A percentile compares a stretch with the other conserved stretches of the same genome.
Conservation (phyloP, 1,140 invertebrate genomes). For the Hycleus phaleratus region DNA sequence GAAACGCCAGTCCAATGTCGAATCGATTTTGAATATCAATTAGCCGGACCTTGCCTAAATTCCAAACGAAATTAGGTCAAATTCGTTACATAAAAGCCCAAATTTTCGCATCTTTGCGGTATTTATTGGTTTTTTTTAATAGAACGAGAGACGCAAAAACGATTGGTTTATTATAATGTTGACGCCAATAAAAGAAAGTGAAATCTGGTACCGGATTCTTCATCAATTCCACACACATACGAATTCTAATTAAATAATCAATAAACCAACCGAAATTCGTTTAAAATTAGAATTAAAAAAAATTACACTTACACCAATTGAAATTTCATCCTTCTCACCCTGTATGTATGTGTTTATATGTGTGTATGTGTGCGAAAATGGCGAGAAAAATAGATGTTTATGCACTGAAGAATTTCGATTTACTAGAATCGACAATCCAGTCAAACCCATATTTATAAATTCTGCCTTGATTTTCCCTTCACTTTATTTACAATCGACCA, state of each 20-base stretch:
- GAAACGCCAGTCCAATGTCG: no score
- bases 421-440: conserved; percentile 20
- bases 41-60: background rate
- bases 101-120: background rate
- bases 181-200: background rate
- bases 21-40: background rate
- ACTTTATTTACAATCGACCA: conserved; percentile 21
- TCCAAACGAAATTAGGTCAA: background rate
- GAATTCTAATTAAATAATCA: background rate
- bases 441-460: conserved; percentile 27
- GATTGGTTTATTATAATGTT: no score
- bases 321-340: conserved; percentile 6
- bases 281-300: background rate
- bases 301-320: background rate
- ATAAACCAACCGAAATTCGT: background rate
- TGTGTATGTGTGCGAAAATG: background rate
- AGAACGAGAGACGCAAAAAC: no score
- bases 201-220: background rate
- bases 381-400: background rate
- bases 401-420: conserved; percentile 20
- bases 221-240: background rate
- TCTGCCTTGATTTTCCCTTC: conserved; percentile 26
- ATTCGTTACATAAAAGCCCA: background rate
- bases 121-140: background rate
- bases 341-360: conserved; percentile 10